phyloP scores from a whole-genome alignment of 2,797 vertebrate genomes.

The Neosilurus hyrtlii region DNA sequence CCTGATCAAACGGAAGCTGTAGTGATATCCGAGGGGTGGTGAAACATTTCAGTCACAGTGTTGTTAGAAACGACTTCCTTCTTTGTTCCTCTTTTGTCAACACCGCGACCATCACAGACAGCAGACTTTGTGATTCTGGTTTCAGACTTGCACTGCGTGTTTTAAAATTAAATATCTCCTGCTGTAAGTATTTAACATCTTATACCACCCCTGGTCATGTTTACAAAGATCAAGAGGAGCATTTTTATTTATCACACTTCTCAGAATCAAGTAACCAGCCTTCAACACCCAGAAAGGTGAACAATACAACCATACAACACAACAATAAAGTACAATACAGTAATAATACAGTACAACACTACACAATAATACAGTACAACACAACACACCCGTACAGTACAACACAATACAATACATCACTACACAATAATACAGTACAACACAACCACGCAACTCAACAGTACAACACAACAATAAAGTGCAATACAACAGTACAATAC shows the following conservation, averaged over 20 bases:
- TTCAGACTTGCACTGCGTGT: neutral
- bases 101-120: slow-evolving; percentile 7
- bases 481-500: too few relatives aligned
- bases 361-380: too few relatives aligned
- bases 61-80: neutral
- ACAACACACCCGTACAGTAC: too few relatives aligned
- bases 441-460: too few relatives aligned
- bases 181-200: neutral
- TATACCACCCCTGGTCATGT: neutral
- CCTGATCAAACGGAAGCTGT: neutral
- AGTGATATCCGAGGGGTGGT: neutral
- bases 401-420: too few relatives aligned
- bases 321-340: too few relatives aligned
- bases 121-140: neutral
- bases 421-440: too few relatives aligned
- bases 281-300: too few relatives aligned
- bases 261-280: neutral
- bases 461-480: too few relatives aligned
- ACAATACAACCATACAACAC: too few relatives aligned
- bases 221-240: neutral
- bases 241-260: neutral
- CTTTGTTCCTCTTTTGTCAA: slow-evolving; percentile 44
- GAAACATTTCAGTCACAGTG: neutral
- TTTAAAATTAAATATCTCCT: neutral
- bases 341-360: too few relatives aligned